A percentile compares a stretch with the other conserved stretches of the same genome.
Evolutionary conservation across 2,113 vertebrate species (phyloP).

Genomic region (Cyprinodon tularosa): DNA sequence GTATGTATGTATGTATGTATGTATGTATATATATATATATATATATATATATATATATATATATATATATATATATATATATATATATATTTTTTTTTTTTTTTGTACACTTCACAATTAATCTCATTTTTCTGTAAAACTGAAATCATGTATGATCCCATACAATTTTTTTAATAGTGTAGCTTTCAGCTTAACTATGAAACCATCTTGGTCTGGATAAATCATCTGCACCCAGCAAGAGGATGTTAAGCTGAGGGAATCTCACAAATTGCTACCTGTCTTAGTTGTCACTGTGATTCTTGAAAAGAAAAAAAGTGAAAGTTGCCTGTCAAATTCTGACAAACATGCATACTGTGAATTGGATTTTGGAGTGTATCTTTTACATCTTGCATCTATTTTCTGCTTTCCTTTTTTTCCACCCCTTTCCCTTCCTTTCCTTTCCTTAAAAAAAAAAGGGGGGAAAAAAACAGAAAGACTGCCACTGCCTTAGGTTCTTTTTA

Average conservation of each 20-base stretch:
- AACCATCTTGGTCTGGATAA: conserved; percentile 7
- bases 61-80: too few relatives aligned
- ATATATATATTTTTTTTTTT: too few relatives aligned
- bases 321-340: neutral
- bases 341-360: neutral
- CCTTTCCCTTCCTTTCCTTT: neutral
- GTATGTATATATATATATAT: too few relatives aligned
- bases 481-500: neutral
- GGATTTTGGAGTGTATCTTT: neutral
- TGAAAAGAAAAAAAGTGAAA: neutral
- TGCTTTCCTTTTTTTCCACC: neutral
- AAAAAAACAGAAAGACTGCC: neutral
- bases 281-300: neutral
- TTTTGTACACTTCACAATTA: too few relatives aligned
- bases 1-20: too few relatives aligned
- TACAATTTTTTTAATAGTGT: conserved; percentile 16
- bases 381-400: neutral
- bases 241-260: conserved; percentile 4
- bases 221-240: conserved; percentile 16
- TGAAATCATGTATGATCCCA: conserved; percentile 3
- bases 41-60: too few relatives aligned
- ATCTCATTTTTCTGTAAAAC: too few relatives aligned
- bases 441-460: neutral
- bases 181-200: conserved; percentile 20
- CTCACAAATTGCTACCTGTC: conserved; percentile 11